phyloP scores from a whole-genome alignment of 1,140 invertebrate genomes.

The Uloborus diversus region DNA sequence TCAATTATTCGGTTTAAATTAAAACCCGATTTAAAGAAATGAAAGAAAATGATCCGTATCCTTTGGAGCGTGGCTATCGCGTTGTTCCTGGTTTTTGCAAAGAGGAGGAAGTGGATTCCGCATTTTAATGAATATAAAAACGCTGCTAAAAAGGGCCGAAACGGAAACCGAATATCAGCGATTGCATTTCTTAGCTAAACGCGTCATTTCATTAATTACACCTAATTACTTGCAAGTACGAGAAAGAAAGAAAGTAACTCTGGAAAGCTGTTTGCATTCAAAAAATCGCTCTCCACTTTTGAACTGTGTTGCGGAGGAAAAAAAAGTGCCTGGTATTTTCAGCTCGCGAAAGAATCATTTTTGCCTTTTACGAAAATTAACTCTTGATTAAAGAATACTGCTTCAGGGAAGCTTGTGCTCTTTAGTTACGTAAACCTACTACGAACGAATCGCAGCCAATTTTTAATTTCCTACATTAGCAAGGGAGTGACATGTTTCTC shows the following conservation, averaged over 20 bases:
- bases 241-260: constrained; percentile 14
- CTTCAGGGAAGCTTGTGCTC: too few species aligned
- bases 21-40: too few species aligned
- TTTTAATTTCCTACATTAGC: too few species aligned
- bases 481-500: too few species aligned
- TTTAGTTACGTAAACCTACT: too few species aligned
- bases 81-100: too few species aligned
- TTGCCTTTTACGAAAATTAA: constrained; percentile 16
- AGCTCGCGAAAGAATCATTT: not conserved
- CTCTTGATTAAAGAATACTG: constrained; percentile 12
- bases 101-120: too few species aligned
- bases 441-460: too few species aligned
- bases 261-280: constrained; percentile 13
- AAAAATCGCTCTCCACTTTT: not conserved
- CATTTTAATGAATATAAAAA: too few species aligned
- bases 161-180: constrained; percentile 44
- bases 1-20: too few species aligned
- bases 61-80: too few species aligned
- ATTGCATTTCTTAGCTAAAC: constrained; percentile 40
- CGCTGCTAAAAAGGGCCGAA: not conserved
- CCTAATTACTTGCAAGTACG: constrained; percentile 38
- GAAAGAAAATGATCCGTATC: too few species aligned
- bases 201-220: constrained; percentile 54
- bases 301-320: not conserved
- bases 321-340: not conserved